These are phyloP conservation scores for Halichondria panicea DNA, from an alignment of 37 sponge, comb jelly and placozoan genomes.

Conservation along the genomic window DNA sequence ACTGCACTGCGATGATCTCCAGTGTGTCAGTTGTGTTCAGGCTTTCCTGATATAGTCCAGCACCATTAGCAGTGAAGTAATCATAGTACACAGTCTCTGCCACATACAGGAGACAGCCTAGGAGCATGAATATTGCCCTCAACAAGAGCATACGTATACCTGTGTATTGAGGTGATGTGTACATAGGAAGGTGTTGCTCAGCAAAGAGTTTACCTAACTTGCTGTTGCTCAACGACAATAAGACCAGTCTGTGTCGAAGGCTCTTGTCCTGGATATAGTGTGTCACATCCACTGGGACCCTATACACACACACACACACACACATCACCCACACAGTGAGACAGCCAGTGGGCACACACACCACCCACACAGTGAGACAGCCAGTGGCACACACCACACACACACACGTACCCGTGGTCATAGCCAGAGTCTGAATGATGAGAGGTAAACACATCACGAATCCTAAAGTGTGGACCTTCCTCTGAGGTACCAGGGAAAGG, in stretches of 20 bases:
- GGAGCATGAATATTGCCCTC: neutral
- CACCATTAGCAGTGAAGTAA: neutral
- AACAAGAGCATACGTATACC: slow-evolving; percentile 30
- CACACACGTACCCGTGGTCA: too few relatives aligned
- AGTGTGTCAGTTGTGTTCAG: too few relatives aligned
- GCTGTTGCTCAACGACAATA: slow-evolving; percentile 38
- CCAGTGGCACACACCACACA: neutral
- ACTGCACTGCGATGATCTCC: too few relatives aligned
- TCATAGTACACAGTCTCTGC: slow-evolving; percentile 40
- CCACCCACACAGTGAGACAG: neutral
- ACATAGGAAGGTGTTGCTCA: neutral
- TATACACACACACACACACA: neutral
- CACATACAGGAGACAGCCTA: slow-evolving; percentile 42
- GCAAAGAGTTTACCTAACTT: slow-evolving; percentile 24
- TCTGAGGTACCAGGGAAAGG: neutral
- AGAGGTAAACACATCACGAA: slow-evolving; percentile 4
- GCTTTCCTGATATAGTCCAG: too few relatives aligned
- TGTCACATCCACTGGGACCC: slow-evolving; percentile 45
- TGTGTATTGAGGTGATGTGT: slow-evolving; percentile 2
- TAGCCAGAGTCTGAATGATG: neutral
- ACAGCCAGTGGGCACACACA: neutral
- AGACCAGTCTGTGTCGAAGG: slow-evolving; percentile 32
- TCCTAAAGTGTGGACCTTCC: neutral
- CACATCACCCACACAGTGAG: neutral
- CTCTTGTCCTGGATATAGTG: slow-evolving; percentile 67